A percentile compares a stretch with the other conserved stretches of the same genome.
These are phyloP conservation scores for Ctenodactylus gundi DNA, from an alignment of 2,113 vertebrate species.

Conservation along the genomic window DNA sequence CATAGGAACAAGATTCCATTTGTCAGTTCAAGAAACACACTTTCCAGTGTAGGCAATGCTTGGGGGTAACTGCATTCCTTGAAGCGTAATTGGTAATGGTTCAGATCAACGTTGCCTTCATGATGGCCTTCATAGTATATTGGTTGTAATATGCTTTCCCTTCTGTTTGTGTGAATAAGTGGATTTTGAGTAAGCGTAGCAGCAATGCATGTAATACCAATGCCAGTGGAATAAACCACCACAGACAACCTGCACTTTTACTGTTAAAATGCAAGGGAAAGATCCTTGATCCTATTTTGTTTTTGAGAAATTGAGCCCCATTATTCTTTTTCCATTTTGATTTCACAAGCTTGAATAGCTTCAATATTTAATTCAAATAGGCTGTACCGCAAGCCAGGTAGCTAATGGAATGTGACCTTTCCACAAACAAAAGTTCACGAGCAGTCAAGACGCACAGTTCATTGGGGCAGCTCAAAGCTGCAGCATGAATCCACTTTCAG, in stretches of 20 bases:
- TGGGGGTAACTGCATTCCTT: not conserved
- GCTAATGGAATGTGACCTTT: slow-evolving; percentile 50
- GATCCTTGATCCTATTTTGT: slow-evolving; percentile 30
- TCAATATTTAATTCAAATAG: slow-evolving; percentile 46
- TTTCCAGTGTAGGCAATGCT: not conserved
- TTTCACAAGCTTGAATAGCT: slow-evolving; percentile 9
- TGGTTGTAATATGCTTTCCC: not conserved
- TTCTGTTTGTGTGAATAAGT: slow-evolving; percentile 28
- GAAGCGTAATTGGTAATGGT: not conserved
- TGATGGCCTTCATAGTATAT: not conserved
- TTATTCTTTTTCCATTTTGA: slow-evolving; percentile 47
- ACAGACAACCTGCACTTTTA: not conserved
- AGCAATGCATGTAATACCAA: not conserved
- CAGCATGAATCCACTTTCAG: not conserved
- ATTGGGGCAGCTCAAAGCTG: not conserved
- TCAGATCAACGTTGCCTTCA: not conserved
- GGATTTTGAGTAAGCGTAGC: not conserved
- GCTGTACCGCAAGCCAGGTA: not conserved
- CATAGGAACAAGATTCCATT: not conserved
- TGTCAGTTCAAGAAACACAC: not conserved
- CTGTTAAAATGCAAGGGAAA: slow-evolving; percentile 11
- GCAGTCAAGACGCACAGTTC: not conserved
- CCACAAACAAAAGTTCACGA: not conserved
- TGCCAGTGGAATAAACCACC: not conserved
- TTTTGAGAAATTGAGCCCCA: slow-evolving; percentile 49